Evolutionary conservation across 2,797 vertebrate species (phyloP).

Genomic region (Lerista edwardsae): DNA sequence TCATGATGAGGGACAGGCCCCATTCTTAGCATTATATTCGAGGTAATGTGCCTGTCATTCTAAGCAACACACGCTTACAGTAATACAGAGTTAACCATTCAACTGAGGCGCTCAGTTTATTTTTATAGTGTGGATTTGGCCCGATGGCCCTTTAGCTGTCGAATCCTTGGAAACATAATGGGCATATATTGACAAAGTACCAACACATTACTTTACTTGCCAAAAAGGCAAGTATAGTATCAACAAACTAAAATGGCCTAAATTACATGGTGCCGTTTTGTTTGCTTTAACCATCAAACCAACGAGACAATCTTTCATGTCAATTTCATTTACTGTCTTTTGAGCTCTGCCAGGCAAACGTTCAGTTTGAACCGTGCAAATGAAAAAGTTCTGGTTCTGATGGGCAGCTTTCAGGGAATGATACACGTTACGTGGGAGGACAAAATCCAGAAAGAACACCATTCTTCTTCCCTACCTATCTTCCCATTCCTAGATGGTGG

Average conservation of each 20-base stretch:
- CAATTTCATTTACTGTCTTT: slow-evolving; percentile 4
- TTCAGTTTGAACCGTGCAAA: neutral
- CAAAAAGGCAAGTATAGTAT: neutral
- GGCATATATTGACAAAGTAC: slow-evolving; percentile 1
- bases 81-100: slow-evolving; percentile 6
- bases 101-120: slow-evolving; percentile 13
- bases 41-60: neutral
- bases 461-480: neutral
- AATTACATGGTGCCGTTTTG: slow-evolving; percentile 20
- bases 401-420: neutral
- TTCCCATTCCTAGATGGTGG: no score
- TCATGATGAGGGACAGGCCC: neutral
- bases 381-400: neutral
- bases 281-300: slow-evolving; percentile 8
- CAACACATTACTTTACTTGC: neutral
- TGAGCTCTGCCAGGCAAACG: slow-evolving; percentile 15
- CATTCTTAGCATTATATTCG: neutral
- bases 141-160: slow-evolving; percentile 7
- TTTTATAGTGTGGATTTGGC: slow-evolving; percentile 1
- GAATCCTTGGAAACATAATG: neutral
- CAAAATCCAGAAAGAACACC: neutral
- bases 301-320: slow-evolving; percentile 6
- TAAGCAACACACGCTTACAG: neutral
- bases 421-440: neutral
- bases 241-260: slow-evolving; percentile 1